These are phyloP conservation scores for Ailuropoda melanoleuca DNA, from an alignment of 2,113 vertebrate species.

Conservation along the genomic window DNA sequence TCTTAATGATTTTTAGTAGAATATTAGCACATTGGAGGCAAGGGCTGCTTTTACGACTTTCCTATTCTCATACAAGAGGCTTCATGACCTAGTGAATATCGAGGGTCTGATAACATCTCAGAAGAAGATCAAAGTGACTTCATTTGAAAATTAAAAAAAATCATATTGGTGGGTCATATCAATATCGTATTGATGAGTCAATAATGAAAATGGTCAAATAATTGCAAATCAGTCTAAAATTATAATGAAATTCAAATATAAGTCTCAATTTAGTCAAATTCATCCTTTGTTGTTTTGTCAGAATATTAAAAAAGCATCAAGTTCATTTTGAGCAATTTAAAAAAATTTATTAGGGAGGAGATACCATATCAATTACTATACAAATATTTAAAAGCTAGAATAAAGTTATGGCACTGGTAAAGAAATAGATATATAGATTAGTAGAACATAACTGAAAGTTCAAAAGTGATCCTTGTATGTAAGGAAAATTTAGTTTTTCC, in stretches of 20 bases:
- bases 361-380: background rate
- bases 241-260: conserved; percentile 16
- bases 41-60: background rate
- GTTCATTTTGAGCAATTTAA: background rate
- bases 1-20: background rate
- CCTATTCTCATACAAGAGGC: background rate
- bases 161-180: background rate
- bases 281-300: background rate
- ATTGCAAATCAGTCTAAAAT: background rate
- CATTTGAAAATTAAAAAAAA: conserved; percentile 2
- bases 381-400: background rate
- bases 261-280: background rate
- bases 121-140: background rate
- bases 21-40: background rate
- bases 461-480: background rate
- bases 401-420: background rate
- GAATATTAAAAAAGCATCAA: background rate
- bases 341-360: background rate
- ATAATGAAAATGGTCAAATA: background rate
- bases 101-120: background rate
- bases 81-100: background rate
- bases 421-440: background rate
- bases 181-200: background rate
- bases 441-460: background rate
- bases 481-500: background rate